These are phyloP conservation scores for Hetaerina titia DNA, from an alignment of 2,888 invertebrate species.

Conservation along the genomic window DNA sequence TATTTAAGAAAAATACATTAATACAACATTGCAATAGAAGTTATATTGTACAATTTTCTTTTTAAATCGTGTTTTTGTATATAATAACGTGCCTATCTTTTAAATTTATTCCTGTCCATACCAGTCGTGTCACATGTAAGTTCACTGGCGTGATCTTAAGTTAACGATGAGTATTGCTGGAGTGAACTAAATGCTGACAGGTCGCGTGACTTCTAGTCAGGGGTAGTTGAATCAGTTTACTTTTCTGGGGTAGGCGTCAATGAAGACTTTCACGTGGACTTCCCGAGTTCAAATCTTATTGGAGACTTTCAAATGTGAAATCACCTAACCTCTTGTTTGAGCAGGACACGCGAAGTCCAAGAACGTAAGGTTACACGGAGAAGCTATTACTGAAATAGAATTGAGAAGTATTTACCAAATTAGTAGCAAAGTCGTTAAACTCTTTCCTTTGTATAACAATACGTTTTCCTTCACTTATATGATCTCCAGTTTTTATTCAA, in stretches of 20 bases:
- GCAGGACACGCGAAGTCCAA: not conserved
- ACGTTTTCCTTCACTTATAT: no score
- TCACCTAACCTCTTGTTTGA: not conserved
- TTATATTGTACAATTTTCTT: no score
- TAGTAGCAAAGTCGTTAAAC: not conserved
- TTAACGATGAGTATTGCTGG: not conserved
- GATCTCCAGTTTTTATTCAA: no score
- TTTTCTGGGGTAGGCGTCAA: not conserved
- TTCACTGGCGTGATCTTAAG: not conserved
- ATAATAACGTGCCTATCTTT: not conserved
- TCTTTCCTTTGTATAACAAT: not conserved
- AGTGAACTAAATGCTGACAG: not conserved
- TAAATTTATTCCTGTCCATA: not conserved
- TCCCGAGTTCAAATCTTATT: not conserved
- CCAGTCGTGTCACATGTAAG: not conserved
- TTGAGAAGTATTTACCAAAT: not conserved
- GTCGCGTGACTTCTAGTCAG: not conserved
- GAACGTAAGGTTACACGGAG: not conserved
- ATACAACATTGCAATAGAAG: no score
- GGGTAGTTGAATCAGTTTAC: not conserved
- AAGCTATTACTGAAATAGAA: not conserved
- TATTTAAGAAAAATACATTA: no score
- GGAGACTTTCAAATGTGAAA: not conserved
- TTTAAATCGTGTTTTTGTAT: no score
- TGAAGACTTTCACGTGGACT: constrained; percentile 5